Base-by-base conservation (phyloP, 2,888 invertebrate species). In the Eremobia ochroleuca region DNA sequence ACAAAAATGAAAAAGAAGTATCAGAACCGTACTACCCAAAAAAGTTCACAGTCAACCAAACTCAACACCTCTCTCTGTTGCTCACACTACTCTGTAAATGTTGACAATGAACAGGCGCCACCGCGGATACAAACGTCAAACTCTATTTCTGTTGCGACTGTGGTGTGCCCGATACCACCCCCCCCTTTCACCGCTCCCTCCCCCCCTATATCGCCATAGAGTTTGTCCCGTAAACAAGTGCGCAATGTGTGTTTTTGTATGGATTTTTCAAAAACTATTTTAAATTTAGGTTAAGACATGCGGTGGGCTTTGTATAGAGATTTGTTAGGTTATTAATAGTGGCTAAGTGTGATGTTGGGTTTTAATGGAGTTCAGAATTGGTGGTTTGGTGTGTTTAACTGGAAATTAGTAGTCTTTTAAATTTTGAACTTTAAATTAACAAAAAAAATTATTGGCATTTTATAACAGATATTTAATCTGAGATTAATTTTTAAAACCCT, bases 81-180 rank as follows among this genome's bases (percentile, higher is more conserved):
- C 9, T 2, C 11, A 4, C 79, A 61, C 77, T 94, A 85, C 91
- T 92, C 96, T 96, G 88, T 92, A 90, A 89, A 95, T 85, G 96
- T 96, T 96, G 96, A 96, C 96, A 96, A 94, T 95, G 96, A 96
- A 95, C 96, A 97, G 96, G 96, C 96, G 96, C 96, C 96, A 96
- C 95, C 95, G 91, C 95, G 95, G 95, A 95, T 96, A 94, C 96
- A 95, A 96, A 92, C 96, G 96, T 96, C 96, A 95, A 96, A 91
- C 92, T 93, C 96, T 96, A 96, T 96, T 96, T 96, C 96, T 94
- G 96, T 94, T 94, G 94, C 94, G 94, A 94, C 93, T 92, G 94
- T 92, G 94, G 94, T 91, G 92, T 86, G 86, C 91, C 90, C 91
- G 91, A 89, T 92, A 91, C 91, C 89, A 88, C 86, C 81, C 89